Evolutionary conservation across 92 coral and sea anemone genomes (phyloP), one percentile per base, ranked within the genome.

Genomic region (Zoanthus sansibaricus): DNA sequence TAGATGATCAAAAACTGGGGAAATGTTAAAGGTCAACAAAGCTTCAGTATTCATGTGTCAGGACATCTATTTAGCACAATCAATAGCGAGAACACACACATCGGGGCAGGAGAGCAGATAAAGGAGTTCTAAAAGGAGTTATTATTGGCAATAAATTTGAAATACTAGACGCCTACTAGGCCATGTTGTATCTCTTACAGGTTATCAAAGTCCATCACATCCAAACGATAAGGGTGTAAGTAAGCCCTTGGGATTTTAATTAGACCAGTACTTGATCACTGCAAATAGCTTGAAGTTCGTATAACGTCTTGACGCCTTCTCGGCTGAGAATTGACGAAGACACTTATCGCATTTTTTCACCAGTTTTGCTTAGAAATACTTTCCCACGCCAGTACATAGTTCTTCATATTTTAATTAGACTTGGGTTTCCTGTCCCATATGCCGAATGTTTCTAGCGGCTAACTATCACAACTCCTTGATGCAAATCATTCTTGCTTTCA

Each of bases 321-420:
- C 61, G 85, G 85, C 85, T 80, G 85, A 80, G 85, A 80, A 66
- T 80, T 44, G 62, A 33, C 75, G 46, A 80, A 80, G 20, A 80
- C 75, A 80, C 85, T 80, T 64, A 80, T 80, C 85, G 45, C 75
- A 54, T 64, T 46, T 80, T 80, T 62, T 67, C 33, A 33, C 85
- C 62, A 80, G 73, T 80, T 64, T 80, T 52, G 85, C 75, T 42
- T 64, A 80, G 20, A 66, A 47, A 80, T 66, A 25, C 7, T 80
- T 80, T 80, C 85, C 85, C 85, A 80, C 85, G 85, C 59, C 32
- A 80, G 21, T 61, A 80, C 74, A 16, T 64, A 62, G 31, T 62
- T 14, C 48, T 52, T 37, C 42, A 67, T 80, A 51, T 49, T 42
- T 47, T 80, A 67, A 80, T 80, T 80, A 80, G 0, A 51, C 12